phyloP scores from a whole-genome alignment of 2,113 vertebrate genomes.

The Python bivittatus region DNA sequence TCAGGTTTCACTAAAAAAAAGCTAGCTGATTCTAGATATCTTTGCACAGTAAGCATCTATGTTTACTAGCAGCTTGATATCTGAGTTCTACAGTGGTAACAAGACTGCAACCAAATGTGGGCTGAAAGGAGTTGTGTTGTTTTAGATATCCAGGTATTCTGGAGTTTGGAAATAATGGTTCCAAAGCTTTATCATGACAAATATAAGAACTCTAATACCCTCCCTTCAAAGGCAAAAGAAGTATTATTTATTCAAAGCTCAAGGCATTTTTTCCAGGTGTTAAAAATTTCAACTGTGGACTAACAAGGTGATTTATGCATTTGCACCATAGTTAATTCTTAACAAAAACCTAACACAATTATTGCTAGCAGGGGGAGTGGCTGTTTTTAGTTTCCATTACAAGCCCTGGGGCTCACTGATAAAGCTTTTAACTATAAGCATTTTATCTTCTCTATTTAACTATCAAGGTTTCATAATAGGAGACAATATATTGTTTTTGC shows the following conservation, averaged over 20 bases:
- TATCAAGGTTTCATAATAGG: slow-evolving; percentile 45
- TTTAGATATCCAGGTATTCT: slow-evolving; percentile 11
- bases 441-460: slow-evolving; percentile 47
- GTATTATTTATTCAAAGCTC: slow-evolving; percentile 48
- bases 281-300: slow-evolving; percentile 42
- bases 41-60: background rate
- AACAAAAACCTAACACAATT: slow-evolving; percentile 52
- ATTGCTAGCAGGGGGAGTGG: background rate
- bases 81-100: background rate
- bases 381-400: slow-evolving; percentile 34
- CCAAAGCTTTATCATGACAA: slow-evolving; percentile 45
- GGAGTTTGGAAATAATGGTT: slow-evolving; percentile 22
- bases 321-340: slow-evolving; percentile 43
- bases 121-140: background rate
- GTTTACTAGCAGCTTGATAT: background rate
- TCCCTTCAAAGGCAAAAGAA: slow-evolving; percentile 3
- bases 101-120: background rate
- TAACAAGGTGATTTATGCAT: slow-evolving; percentile 63
- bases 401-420: slow-evolving; percentile 39
- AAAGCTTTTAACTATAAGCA: slow-evolving; percentile 54
- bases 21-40: background rate
- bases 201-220: background rate
- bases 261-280: slow-evolving; percentile 26
- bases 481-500: slow-evolving; percentile 41
- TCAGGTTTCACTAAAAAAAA: background rate